Evolutionary conservation across 1,140 invertebrate species (phyloP), one percentile per base, ranked within the genome.

Genomic region (Drosophila asahinai): DNA sequence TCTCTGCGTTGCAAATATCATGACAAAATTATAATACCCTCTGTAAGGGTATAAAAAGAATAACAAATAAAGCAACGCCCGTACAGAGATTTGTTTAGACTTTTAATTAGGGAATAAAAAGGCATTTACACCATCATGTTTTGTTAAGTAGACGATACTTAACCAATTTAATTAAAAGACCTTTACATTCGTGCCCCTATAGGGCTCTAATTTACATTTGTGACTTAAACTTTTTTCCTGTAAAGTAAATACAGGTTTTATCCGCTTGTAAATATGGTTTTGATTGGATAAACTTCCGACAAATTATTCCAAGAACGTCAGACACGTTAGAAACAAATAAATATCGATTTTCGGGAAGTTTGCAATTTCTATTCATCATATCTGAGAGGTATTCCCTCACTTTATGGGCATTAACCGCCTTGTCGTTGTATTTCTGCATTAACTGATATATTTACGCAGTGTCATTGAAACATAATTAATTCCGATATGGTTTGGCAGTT

Each of bases 341-440:
- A 52, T 67, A 70, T 70, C 64, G 66, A 70, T 70, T 70, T 42
- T 14, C 15, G 30, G 14, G 19, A 40, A 81, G 74, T 77, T 73
- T 58, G 43, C 61, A 33, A 84, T 84, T 77, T 81, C 59, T 84
- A 84, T 84, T 84, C 81, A 84, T 84, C 72, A 81, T 80, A 84
- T 84, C 61, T 83, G 40, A 43, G 40, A 25, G 25, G 43, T 65
- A 61, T 36, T 40, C 14, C 17, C 51, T 17, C 17, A 8, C 17
- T 36, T 68, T 40, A 52, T 52, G 45, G 9, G 12, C 15, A 8
- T 43, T 5, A 43, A 43, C 15, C n/a, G 42, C 42, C 48, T 22
- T 33, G 27, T 7, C 30, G 38, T 38, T 33, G 52, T 36, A 15
- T 19, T 54, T 22, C 25, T 75, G 27, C 15, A 43, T 27, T 33